phyloP scores from a whole-genome alignment of 1,140 invertebrate genomes.

The Steinernema khuongi region DNA sequence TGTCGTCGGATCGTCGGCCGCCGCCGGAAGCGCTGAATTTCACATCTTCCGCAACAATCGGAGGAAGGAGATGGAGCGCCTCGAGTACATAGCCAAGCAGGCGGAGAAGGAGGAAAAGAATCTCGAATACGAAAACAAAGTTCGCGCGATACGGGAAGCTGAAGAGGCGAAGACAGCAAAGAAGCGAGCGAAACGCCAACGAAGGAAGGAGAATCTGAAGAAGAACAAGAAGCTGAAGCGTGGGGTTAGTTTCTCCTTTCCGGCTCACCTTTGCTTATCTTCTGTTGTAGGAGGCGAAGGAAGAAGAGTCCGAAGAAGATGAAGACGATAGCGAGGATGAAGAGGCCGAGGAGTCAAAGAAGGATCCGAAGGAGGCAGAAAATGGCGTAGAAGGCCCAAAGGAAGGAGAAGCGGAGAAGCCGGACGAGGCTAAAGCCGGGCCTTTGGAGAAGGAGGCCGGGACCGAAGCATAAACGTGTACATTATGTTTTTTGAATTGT shows the following conservation, averaged over 20 bases:
- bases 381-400: not conserved
- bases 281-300: not conserved
- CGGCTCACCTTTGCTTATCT: not conserved
- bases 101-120: conserved; percentile 47
- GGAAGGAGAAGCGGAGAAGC: not conserved
- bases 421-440: not conserved
- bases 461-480: not conserved
- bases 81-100: conserved; percentile 48
- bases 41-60: conserved; percentile 56
- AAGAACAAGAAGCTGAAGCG: conserved; percentile 23
- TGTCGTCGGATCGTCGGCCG: conserved; percentile 54
- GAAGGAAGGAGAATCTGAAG: conserved; percentile 36
- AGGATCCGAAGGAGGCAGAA: not conserved
- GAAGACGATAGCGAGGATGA: conserved; percentile 15
- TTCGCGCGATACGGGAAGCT: conserved; percentile 16
- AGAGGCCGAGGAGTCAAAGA: conserved; percentile 7
- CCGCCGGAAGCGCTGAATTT: conserved; percentile 54
- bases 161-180: conserved; percentile 39
- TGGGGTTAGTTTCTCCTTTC: conserved; percentile 24
- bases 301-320: conserved; percentile 25
- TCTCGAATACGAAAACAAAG: conserved; percentile 40
- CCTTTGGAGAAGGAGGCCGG: too few species aligned
- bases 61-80: conserved; percentile 48
- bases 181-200: conserved; percentile 35
- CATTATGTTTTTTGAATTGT: not conserved